Conservation (phyloP, 2,888 invertebrate species). For the Norana najaformis region DNA sequence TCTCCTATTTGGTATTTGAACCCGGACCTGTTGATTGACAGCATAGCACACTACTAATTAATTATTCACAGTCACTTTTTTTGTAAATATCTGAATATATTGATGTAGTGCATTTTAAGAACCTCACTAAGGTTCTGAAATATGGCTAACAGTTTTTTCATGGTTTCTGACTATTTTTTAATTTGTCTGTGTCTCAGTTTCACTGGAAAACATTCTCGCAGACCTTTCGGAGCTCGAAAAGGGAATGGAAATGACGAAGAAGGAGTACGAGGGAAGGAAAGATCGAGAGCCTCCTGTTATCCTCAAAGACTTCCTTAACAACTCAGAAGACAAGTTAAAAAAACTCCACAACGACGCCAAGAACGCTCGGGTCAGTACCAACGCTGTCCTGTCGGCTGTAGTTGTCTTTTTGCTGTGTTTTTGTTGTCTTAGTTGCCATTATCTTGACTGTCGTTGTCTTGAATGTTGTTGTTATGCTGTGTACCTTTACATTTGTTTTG, state of each 20-base stretch:
- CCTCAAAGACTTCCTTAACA: constrained; percentile 78
- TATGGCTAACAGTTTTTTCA: not conserved
- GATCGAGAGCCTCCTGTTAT: constrained; percentile 61
- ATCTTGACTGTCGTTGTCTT: not conserved
- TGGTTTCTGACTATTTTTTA: not conserved
- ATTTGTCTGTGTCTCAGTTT: constrained; percentile 69
- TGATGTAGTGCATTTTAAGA: too few relatives aligned
- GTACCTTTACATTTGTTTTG: not conserved
- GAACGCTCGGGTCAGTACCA: constrained; percentile 65
- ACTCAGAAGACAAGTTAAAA: constrained; percentile 82
- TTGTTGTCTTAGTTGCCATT: not conserved
- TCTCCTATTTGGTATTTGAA: too few relatives aligned
- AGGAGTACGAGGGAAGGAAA: constrained; percentile 75
- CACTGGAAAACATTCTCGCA: constrained; percentile 88
- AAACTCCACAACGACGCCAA: constrained; percentile 77
- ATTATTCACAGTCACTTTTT: too few relatives aligned
- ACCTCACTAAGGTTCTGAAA: not conserved
- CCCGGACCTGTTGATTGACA: too few relatives aligned
- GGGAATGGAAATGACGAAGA: constrained; percentile 89
- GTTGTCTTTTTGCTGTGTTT: not conserved
- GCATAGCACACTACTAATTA: too few relatives aligned
- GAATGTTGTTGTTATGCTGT: not conserved
- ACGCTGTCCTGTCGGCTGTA: not conserved
- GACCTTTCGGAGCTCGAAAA: constrained; percentile 93
- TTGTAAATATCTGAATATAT: too few relatives aligned